Base-by-base conservation (phyloP, 2,797 vertebrate genomes). In the Threskiornis aethiopicus region DNA sequence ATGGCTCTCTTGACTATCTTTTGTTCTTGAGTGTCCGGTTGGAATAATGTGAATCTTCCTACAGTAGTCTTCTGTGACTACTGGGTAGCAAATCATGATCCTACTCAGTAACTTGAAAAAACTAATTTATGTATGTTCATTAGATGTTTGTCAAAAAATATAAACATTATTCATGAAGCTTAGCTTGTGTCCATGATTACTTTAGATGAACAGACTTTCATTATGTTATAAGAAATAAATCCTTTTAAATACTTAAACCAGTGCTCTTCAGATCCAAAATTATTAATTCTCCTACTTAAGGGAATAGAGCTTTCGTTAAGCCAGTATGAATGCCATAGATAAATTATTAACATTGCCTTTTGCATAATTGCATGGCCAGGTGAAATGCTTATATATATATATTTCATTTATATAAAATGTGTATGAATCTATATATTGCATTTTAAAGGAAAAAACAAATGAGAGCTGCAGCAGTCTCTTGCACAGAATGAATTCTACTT, bases 231-330 rank as follows among this genome's bases (percentile, higher is more conserved):
- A 94, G 90, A 96, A 93, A 94, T 91, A 95, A 94, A 95, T 88
- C 88, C 67, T 82, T 84, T 82, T 91, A 89, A 94, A 96, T 75
- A 94, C 93, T 97, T 93, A 92, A 94, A 80, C 28, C 67, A 77
- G 41, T 41, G 57, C 81, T 95, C 64, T 93, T 95, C 42, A 52
- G 49, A 86, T 94, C 69, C 85, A 47, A 75, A 96, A 89, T 89
- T 95, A 84, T 84, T 95, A 96, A 94, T 96, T 96, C 83, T 76
- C n/a, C 61, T 69, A 69, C 87, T 95, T 95, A 82, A 80, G 73
- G 86, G 54, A 89, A 89, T 44, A 46, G 70, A 91, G 76, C 37
- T 96, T 93, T 93, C 6, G 3, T 97, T 95, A 89, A 96, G 84
- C 84, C 79, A 25, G 8, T 75, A 88, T 52, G 67, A 90, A 51